These are phyloP conservation scores for Acanthosepion esculentum DNA, from an alignment of 2,888 invertebrate genomes.

Conservation along the genomic window DNA sequence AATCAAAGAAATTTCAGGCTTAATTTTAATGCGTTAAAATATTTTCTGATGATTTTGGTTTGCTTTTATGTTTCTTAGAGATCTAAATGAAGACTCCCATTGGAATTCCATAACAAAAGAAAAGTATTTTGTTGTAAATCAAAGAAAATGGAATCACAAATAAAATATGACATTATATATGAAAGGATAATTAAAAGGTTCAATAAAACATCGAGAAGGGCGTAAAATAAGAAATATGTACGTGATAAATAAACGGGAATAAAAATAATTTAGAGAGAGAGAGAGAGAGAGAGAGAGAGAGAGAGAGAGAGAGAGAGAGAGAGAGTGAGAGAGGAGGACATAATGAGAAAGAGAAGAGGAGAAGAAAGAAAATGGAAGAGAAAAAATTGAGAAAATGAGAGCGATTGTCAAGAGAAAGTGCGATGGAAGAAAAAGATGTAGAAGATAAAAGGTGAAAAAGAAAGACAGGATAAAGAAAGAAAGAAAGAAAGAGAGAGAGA, in stretches of 20 bases:
- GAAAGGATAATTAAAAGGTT: background rate
- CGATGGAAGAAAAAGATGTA: background rate
- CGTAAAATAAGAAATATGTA: background rate
- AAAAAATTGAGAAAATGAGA: too few relatives aligned
- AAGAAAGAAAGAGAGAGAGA: background rate
- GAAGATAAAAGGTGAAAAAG: background rate
- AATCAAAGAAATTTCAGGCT: background rate
- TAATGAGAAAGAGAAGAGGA: too few relatives aligned
- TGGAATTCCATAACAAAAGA: background rate
- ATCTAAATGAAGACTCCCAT: background rate
- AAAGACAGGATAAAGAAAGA: background rate
- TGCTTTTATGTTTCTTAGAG: background rate
- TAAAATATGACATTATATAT: background rate
- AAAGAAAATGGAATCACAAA: background rate
- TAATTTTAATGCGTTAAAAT: background rate
- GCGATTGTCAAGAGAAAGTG: background rate
- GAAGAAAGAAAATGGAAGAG: too few relatives aligned
- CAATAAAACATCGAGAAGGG: background rate
- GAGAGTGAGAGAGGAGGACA: background rate
- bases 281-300: background rate
- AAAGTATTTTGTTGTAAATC: too few relatives aligned
- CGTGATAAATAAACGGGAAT: background rate
- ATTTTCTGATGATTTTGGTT: background rate
- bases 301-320: constrained; percentile 40
- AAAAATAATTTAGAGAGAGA: background rate